Evolutionary conservation across 2,797 vertebrate species (phyloP), one percentile per base, ranked within the genome.

Genomic region (Cynopterus sphinx): DNA sequence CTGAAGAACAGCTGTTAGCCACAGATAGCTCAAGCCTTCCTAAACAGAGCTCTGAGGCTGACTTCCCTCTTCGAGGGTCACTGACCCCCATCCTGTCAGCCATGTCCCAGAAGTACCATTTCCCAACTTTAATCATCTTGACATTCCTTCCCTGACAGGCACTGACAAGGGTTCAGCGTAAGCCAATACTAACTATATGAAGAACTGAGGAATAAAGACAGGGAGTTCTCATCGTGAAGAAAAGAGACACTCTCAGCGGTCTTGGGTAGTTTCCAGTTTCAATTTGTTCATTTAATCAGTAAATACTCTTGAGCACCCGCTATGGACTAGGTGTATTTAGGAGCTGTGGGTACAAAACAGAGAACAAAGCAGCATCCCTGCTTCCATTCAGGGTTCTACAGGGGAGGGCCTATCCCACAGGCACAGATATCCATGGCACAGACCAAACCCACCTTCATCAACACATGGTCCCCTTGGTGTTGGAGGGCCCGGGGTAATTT

Each of bases 121-220:
- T 68, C 59, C 85, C 46, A 75, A 43, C 85, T 92, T 90, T 67
- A 77, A 91, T 90, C 97, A 94, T 71, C 78, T 79, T 13, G 36
- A 46, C 79, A 75, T 78, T 61, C 70, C 87, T 83, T 92, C 46
- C 24, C 71, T 53, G 79, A 91, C 95, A 78, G 86, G 39, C 70
- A 36, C 79, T 92, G 81, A 71, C 93, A 86, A 61, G 71, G 36
- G 71, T 61, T 95, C 65, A 16, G 22, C 8, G 13, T 61, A 36
- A 68, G 75, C 61, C 61, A 53, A 7, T 6, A 28, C 85, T 53
- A 78, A 85, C 79, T 90, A n/a, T 71, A 57, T 55, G 51, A 81
- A 53, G 67, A 82, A n/a, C 41, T 11, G 68, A 94, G 43, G 61
- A 89, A 43, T 68, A 31, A 28, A 93, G 86, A 67, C 31, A 4